Conservation (phyloP, 2,888 invertebrate species). For the Boloria euphrosyne region DNA sequence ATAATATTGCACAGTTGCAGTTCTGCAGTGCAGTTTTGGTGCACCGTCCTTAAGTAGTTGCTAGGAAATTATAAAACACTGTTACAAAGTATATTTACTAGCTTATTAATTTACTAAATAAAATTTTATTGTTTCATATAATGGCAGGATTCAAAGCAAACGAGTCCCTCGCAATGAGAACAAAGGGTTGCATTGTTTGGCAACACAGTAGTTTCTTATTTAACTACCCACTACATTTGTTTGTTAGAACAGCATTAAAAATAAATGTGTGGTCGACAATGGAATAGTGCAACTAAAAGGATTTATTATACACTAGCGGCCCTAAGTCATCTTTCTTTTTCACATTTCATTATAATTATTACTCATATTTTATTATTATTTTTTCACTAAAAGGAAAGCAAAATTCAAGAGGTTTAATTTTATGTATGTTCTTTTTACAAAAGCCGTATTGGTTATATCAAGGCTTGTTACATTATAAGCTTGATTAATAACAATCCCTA, state of each 20-base stretch:
- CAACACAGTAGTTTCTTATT: conserved; percentile 16
- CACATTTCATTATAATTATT: too few species aligned
- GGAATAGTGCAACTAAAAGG: conserved; percentile 5
- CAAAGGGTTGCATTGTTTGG: conserved; percentile 25
- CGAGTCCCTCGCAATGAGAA: conserved; percentile 23
- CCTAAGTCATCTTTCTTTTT: too few species aligned
- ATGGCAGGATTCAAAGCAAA: conserved; percentile 29
- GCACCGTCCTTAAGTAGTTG: not conserved
- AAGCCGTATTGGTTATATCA: too few species aligned
- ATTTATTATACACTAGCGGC: conserved; percentile 35
- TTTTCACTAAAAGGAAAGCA: too few species aligned
- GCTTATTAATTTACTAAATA: conserved; percentile 22
- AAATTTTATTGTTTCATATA: conserved; percentile 34
- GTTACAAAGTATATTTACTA: conserved; percentile 18
- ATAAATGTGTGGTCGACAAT: conserved; percentile 6
- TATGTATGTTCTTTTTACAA: too few species aligned
- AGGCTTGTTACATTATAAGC: too few species aligned
- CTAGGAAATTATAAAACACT: conserved; percentile 4
- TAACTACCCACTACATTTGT: conserved; percentile 15
- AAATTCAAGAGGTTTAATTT: too few species aligned
- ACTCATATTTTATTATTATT: too few species aligned
- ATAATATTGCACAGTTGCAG: too few species aligned
- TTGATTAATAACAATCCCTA: too few species aligned
- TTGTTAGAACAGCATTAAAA: conserved; percentile 11
- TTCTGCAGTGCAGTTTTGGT: too few species aligned